Evolutionary conservation across 2,888 invertebrate species (phyloP).

Genomic region (Serrognathus titanus): DNA sequence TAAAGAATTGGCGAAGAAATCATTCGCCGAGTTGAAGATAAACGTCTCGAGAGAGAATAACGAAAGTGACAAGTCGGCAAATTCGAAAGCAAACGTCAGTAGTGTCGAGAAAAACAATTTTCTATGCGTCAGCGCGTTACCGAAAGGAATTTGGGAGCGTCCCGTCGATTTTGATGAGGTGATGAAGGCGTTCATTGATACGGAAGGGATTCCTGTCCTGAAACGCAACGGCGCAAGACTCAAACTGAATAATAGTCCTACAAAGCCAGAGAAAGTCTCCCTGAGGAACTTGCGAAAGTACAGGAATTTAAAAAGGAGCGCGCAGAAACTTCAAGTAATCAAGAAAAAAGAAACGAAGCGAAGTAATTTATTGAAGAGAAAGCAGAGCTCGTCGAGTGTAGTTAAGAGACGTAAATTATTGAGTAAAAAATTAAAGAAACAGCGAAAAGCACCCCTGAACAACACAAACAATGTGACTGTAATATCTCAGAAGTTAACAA

Average conservation of each 20-base stretch:
- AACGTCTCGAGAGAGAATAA: neutral
- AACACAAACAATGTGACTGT: too few species aligned
- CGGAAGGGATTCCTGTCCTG: neutral
- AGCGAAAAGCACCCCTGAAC: neutral
- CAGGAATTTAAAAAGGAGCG: too few species aligned
- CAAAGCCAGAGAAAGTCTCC: too few species aligned
- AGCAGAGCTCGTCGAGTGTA: too few species aligned
- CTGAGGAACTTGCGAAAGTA: too few species aligned
- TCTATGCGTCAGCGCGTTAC: neutral
- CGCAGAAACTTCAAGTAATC: too few species aligned
- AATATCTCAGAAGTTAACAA: too few species aligned
- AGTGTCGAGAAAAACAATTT: neutral
- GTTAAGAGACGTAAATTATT: too few species aligned
- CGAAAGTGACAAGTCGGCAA: neutral
- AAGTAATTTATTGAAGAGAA: too few species aligned
- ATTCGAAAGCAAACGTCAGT: neutral
- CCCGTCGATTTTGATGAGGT: slow-evolving; percentile 11
- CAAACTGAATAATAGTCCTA: too few species aligned
- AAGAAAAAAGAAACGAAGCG: too few species aligned
- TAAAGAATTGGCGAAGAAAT: slow-evolving; percentile 3
- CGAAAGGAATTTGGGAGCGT: neutral
- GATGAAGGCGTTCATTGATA: slow-evolving; percentile 3
- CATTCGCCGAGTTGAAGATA: slow-evolving; percentile 6
- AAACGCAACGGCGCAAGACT: neutral
- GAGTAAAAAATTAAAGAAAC: neutral